These are phyloP conservation scores for Drosophila kepulauana DNA, from an alignment of 1,140 invertebrate species.

Conservation along the genomic window DNA sequence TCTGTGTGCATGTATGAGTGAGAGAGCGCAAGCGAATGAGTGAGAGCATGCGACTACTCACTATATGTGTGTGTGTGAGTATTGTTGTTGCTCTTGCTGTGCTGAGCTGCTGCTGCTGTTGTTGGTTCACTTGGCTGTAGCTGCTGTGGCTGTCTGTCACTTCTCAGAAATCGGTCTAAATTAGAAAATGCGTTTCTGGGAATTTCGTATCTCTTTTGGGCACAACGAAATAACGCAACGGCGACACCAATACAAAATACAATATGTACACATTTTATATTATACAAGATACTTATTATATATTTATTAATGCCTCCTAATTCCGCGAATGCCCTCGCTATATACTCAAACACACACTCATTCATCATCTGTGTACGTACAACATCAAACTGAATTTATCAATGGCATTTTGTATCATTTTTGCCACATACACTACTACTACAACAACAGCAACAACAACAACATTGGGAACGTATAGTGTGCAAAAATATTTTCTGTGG, in stretches of 20 bases:
- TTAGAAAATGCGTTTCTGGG: slow-evolving; percentile 85
- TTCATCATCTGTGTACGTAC: neutral
- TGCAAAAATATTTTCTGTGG: slow-evolving; percentile 30
- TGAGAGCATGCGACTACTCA: slow-evolving; percentile 25
- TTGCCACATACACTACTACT: slow-evolving; percentile 38
- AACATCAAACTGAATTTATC: slow-evolving; percentile 43
- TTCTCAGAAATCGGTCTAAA: slow-evolving; percentile 85
- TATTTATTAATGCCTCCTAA: slow-evolving; percentile 30
- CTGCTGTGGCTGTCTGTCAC: slow-evolving; percentile 68
- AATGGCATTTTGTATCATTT: slow-evolving; percentile 45
- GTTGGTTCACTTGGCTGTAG: slow-evolving; percentile 29
- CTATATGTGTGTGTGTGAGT: slow-evolving; percentile 50
- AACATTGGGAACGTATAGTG: slow-evolving; percentile 2
- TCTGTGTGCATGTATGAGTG: slow-evolving; percentile 37
- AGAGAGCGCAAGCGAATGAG: slow-evolving; percentile 19
- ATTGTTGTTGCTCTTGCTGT: slow-evolving; percentile 64
- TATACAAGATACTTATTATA: slow-evolving; percentile 27
- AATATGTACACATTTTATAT: slow-evolving; percentile 51
- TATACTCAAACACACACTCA: neutral
- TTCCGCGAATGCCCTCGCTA: slow-evolving; percentile 46
- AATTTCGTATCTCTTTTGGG: slow-evolving; percentile 83
- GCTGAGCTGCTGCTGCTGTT: slow-evolving; percentile 55
- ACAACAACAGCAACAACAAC: neutral
- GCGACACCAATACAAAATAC: slow-evolving; percentile 55
- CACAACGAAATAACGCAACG: slow-evolving; percentile 63